Evolutionary conservation across 2,797 vertebrate genomes (phyloP), one percentile per base, ranked within the genome.

Genomic region (Chelidonichthys spinosus): DNA sequence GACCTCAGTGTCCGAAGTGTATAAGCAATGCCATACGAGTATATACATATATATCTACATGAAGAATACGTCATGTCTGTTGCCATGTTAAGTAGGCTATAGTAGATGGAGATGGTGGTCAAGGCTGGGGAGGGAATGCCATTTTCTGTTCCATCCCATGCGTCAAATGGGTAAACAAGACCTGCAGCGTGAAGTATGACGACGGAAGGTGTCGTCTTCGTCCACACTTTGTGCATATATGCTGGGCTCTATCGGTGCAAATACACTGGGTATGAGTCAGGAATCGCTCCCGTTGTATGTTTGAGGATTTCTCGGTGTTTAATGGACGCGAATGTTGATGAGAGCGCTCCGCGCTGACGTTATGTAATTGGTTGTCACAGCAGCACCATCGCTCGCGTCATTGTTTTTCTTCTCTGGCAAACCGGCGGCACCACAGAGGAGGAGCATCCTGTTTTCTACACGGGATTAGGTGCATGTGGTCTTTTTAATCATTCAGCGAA

Each of bases 341-440:
- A 77, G 82, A 82, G 83, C 85, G 11, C 81, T 83, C 68, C 6
- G 72, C 65, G 89, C 89, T 79, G 76, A 68, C 86, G 92, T 94
- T 94, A 93, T 92, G 93, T 94, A 94, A 94, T 91, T 89, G 89
- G 87, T 85, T 85, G 88, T 89, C 88, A 91, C 44, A 86, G 91
- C 91, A 53, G 25, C 6, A 46, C 90, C 90, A 87, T 91, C 85
- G 82, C 86, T 61, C 69, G 78, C 85, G 87, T 90, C 88, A 92
- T 87, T 92, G 91, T 91, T 85, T 88, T 74, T 77, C 8, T 9
- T 32, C 72, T 84, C 80, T 56, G 78, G 72, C 84, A 69, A 79
- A 82, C 84, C 79, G 70, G 49, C 74, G 74, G 69, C 73, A 76
- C 42, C 74, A 82, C 76, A 70, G 84, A 85, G 81, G 80, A 86